These are phyloP conservation scores for Meghimatium bilineatum DNA, from an alignment of 2,888 invertebrate genomes.

Conservation along the genomic window DNA sequence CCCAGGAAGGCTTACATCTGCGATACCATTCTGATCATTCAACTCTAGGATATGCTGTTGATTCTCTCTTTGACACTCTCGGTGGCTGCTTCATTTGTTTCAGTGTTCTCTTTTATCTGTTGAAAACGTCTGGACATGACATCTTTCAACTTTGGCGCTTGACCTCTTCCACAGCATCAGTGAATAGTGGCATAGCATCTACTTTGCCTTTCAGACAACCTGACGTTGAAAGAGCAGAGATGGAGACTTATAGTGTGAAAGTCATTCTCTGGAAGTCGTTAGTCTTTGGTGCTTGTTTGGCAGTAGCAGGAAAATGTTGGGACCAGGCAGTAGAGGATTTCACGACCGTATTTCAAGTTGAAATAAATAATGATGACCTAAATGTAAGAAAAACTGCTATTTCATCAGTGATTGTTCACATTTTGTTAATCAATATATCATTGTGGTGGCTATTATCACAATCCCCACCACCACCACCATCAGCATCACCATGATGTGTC, in stretches of 20 bases:
- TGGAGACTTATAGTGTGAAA: conserved; percentile 29
- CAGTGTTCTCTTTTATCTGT: conserved; percentile 33
- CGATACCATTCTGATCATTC: conserved; percentile 34
- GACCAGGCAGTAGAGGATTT: conserved; percentile 61
- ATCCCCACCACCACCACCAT: too few species aligned
- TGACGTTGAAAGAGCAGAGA: conserved; percentile 51
- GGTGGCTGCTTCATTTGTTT: conserved; percentile 35
- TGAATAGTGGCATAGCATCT: neutral
- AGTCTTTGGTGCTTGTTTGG: conserved; percentile 61
- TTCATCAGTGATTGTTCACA: too few species aligned
- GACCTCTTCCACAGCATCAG: neutral
- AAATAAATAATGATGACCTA: neutral
- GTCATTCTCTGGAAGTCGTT: conserved; percentile 63
- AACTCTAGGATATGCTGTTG: conserved; percentile 27
- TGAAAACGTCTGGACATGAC: conserved; percentile 3
- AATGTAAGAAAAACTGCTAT: neutral
- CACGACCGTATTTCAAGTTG: conserved; percentile 57
- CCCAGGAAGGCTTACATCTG: conserved; percentile 18
- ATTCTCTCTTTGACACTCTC: conserved; percentile 31
- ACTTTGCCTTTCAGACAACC: neutral
- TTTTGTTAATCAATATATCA: too few species aligned
- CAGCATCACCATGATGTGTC: too few species aligned
- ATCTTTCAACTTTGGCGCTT: neutral
- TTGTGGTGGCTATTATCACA: too few species aligned
- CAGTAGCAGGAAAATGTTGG: conserved; percentile 63